These are phyloP conservation scores for Hirundo rustica DNA, from an alignment of 2,797 vertebrate species.

Conservation along the genomic window DNA sequence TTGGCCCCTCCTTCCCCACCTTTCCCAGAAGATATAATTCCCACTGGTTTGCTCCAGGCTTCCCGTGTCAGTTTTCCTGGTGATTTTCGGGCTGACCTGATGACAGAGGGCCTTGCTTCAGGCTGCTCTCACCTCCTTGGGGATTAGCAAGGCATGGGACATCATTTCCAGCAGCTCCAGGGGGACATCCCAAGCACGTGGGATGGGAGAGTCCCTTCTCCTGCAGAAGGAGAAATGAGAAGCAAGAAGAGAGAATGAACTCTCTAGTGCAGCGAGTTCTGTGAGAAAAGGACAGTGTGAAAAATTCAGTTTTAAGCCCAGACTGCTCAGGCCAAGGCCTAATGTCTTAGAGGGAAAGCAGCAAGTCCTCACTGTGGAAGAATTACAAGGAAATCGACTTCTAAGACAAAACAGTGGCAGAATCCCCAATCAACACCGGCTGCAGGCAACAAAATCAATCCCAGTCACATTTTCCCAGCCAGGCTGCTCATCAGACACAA, in stretches of 20 bases:
- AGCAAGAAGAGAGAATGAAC: not conserved
- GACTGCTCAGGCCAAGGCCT: not conserved
- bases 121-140: not conserved
- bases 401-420: not conserved
- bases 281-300: not conserved
- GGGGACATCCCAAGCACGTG: not conserved
- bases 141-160: not conserved
- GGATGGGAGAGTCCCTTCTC: not conserved
- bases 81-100: not conserved
- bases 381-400: not conserved
- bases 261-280: not conserved
- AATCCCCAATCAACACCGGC: not conserved
- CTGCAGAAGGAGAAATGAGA: not conserved
- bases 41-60: not conserved
- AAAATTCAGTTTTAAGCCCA: not conserved
- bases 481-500: not conserved
- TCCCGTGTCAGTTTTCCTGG: not conserved
- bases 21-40: not conserved
- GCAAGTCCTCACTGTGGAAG: not conserved
- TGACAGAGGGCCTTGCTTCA: not conserved
- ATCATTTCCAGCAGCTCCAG: not conserved
- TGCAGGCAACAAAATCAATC: slow-evolving; percentile 9
- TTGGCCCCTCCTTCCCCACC: not conserved
- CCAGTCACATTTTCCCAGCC: not conserved
- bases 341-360: not conserved